Conservation (phyloP, 2,797 vertebrate species). For the Kryptopterus vitreolus region DNA sequence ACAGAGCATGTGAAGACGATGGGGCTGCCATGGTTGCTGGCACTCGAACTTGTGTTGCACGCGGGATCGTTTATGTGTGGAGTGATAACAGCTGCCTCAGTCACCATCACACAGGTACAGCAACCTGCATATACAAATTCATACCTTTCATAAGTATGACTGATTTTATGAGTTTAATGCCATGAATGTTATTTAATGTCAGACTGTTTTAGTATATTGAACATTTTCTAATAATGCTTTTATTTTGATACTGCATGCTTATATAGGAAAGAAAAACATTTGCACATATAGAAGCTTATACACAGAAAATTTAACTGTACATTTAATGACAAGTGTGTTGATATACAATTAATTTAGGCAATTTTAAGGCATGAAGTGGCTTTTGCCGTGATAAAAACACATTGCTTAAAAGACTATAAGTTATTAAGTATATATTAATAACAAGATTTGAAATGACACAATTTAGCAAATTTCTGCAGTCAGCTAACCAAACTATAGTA, state of each 20-base stretch:
- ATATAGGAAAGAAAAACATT: background rate
- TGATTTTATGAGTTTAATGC: background rate
- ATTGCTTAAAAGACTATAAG: too few species aligned
- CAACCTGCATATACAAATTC: background rate
- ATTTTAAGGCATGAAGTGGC: background rate
- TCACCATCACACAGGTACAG: slow-evolving; percentile 82
- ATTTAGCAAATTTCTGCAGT: background rate
- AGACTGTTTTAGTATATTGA: background rate
- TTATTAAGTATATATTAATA: background rate
- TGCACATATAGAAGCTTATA: background rate
- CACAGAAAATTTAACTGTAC: background rate
- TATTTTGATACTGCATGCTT: background rate
- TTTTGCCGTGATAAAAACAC: background rate
- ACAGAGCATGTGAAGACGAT: slow-evolving; percentile 56
- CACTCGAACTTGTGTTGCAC: slow-evolving; percentile 75
- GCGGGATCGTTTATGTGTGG: slow-evolving; percentile 79
- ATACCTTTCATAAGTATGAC: too few species aligned
- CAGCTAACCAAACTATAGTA: background rate
- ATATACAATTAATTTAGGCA: background rate
- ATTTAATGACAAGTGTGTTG: background rate
- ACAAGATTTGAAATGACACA: background rate
- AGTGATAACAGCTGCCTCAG: slow-evolving; percentile 74
- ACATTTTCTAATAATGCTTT: background rate
- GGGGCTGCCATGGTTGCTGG: slow-evolving; percentile 65
- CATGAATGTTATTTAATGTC: background rate